A percentile compares a stretch with the other conserved stretches of the same genome.
These are phyloP conservation scores for Aphidius ervi DNA, from an alignment of 1,140 invertebrate genomes.

Conservation along the genomic window DNA sequence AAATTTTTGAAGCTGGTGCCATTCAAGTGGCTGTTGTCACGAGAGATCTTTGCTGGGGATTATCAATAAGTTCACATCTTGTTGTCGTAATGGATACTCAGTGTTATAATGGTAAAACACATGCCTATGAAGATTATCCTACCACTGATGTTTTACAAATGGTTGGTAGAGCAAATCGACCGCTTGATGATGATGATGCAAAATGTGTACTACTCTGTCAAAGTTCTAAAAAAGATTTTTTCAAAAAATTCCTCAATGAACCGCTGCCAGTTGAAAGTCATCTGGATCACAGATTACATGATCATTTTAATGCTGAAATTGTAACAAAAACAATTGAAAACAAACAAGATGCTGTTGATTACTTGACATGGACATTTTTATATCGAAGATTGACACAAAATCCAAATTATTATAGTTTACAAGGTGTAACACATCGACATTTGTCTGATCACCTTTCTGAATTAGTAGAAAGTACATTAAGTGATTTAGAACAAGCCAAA, in stretches of 20 bases:
- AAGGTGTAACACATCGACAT: slow-evolving; percentile 94
- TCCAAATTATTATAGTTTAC: slow-evolving; percentile 98
- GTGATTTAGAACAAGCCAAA: slow-evolving; percentile 94
- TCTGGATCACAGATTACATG: slow-evolving; percentile 93
- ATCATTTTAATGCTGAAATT: slow-evolving; percentile 99
- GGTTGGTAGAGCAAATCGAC: slow-evolving; percentile 89
- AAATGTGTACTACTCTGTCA: slow-evolving; percentile 98
- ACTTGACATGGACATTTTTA: slow-evolving; percentile 98
- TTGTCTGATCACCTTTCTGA: slow-evolving; percentile 98
- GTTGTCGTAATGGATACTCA: slow-evolving; percentile 98
- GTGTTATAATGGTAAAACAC: slow-evolving; percentile 90
- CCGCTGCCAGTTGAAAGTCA: slow-evolving; percentile 97
- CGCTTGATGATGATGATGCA: slow-evolving; percentile 86
- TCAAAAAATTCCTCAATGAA: slow-evolving; percentile 97
- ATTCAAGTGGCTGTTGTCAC: slow-evolving; percentile 92
- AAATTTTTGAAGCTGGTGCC: slow-evolving; percentile 88
- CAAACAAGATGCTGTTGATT: slow-evolving; percentile 99
- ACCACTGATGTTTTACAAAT: slow-evolving; percentile 97
- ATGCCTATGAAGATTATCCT: slow-evolving; percentile 95
- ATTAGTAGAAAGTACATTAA: slow-evolving; percentile 92
- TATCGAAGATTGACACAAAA: slow-evolving; percentile 97
- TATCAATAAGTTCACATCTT: slow-evolving; percentile 84
- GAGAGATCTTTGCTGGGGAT: slow-evolving; percentile 85
- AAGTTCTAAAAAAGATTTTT: slow-evolving; percentile 96
- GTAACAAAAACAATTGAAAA: slow-evolving; percentile 99